These are phyloP conservation scores for Chloroceryle amazona DNA, from an alignment of 2,797 vertebrate genomes.

Conservation along the genomic window DNA sequence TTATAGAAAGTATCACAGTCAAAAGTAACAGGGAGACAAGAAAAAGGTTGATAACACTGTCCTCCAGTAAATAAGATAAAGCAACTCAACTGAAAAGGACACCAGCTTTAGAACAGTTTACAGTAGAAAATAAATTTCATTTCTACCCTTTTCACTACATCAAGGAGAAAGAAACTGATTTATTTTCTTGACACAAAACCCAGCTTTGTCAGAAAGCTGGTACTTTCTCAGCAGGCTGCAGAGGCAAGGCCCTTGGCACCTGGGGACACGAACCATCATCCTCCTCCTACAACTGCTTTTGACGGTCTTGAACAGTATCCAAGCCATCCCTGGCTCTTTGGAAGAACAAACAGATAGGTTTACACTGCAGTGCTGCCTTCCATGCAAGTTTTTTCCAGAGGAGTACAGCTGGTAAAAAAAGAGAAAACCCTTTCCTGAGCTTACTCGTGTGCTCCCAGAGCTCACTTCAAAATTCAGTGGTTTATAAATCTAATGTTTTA, in stretches of 20 bases:
- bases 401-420: neutral
- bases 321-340: neutral
- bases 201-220: neutral
- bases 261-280: neutral
- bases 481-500: neutral
- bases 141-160: neutral
- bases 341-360: conserved; percentile 12
- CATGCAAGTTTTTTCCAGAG: conserved; percentile 1
- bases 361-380: neutral
- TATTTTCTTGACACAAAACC: neutral
- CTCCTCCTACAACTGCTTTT: neutral
- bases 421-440: neutral
- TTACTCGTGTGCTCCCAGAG: neutral
- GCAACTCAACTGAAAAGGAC: neutral
- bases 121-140: neutral
- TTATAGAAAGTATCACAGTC: neutral
- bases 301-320: neutral
- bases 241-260: neutral
- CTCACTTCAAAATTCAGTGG: neutral
- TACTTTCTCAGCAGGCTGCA: neutral
- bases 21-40: conserved; percentile 7
- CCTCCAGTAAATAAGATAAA: neutral
- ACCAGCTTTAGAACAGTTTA: neutral
- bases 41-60: neutral
- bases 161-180: neutral